Evolutionary conservation across 2,888 invertebrate species (phyloP).

Genomic region (Andrena chrysosceles): DNA sequence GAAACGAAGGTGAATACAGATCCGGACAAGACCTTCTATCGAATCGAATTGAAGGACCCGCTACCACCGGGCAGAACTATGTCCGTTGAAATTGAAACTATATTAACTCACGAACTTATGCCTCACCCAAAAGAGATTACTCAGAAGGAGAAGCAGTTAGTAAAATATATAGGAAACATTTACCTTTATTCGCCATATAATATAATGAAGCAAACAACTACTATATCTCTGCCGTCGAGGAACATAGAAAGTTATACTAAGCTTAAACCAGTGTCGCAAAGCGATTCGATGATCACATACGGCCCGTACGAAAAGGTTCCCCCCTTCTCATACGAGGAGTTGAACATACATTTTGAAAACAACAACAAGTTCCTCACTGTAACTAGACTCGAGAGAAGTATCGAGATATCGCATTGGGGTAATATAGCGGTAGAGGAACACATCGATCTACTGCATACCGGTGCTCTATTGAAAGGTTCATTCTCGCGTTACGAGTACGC

Average conservation of each 20-base stretch:
- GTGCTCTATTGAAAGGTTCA: conserved; percentile 96
- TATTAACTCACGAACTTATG: conserved; percentile 90
- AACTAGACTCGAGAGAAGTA: conserved; percentile 92
- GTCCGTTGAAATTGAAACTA: conserved; percentile 89
- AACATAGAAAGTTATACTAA: conserved; percentile 94
- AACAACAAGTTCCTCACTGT: conserved; percentile 98
- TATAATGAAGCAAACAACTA: conserved; percentile 93
- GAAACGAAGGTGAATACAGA: conserved; percentile 86
- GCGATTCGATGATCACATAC: conserved; percentile 93
- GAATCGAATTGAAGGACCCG: conserved; percentile 88
- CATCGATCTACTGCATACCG: conserved; percentile 96
- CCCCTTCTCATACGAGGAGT: conserved; percentile 87
- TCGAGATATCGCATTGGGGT: conserved; percentile 99
- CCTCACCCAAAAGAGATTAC: conserved; percentile 96
- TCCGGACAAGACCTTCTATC: conserved; percentile 86
- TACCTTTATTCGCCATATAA: conserved; percentile 94
- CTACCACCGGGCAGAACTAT: conserved; percentile 87
- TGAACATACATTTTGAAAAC: conserved; percentile 97
- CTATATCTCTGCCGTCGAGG: conserved; percentile 91
- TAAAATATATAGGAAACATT: conserved; percentile 93
- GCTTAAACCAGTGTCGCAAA: conserved; percentile 91
- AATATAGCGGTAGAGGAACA: conserved; percentile 99
- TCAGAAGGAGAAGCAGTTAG: conserved; percentile 97
- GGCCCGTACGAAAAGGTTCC: conserved; percentile 94
- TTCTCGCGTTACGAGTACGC: conserved; percentile 99